Conservation (phyloP, 1,140 invertebrate species). For the Leptoteleia sp. region DNA sequence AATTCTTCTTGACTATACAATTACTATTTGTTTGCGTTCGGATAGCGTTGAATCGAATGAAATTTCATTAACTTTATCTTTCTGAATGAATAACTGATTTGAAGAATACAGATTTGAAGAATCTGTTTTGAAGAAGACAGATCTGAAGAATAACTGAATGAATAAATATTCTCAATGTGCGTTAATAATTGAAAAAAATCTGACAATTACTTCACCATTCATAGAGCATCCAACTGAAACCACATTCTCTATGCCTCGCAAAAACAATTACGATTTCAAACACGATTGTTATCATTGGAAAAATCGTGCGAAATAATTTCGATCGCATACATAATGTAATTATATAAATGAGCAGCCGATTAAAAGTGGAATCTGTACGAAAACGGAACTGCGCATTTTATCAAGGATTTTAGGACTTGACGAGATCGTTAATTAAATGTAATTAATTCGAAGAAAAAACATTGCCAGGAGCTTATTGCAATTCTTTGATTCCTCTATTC, state of each 20-base stretch:
- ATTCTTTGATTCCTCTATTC: constrained; percentile 57
- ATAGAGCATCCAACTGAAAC: constrained; percentile 26
- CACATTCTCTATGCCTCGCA: constrained; percentile 24
- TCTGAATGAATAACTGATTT: constrained; percentile 9
- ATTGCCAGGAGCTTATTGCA: constrained; percentile 55
- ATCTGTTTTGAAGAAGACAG: too few relatives aligned
- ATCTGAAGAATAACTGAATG: too few relatives aligned
- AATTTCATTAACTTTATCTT: constrained; percentile 14
- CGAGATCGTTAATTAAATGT: constrained; percentile 65
- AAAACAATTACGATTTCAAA: constrained; percentile 50
- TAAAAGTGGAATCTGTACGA: constrained; percentile 58
- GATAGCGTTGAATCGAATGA: constrained; percentile 12
- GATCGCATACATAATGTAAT: constrained; percentile 58
- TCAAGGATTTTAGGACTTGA: constrained; percentile 64
- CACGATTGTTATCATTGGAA: constrained; percentile 47
- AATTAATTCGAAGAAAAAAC: constrained; percentile 57
- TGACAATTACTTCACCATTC: constrained; percentile 28
- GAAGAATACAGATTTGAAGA: too few relatives aligned
- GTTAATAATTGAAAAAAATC: constrained; percentile 35
- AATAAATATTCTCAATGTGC: not conserved
- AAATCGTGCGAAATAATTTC: constrained; percentile 56
- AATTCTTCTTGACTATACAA: too few relatives aligned
- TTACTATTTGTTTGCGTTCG: not conserved
- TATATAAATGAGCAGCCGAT: constrained; percentile 56
- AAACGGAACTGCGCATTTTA: constrained; percentile 59